Percentiles rank a stretch among this genome's conserved stretches.
phyloP scores from a whole-genome alignment of 2,797 vertebrate species.

The Erpetoichthys calabaricus region DNA sequence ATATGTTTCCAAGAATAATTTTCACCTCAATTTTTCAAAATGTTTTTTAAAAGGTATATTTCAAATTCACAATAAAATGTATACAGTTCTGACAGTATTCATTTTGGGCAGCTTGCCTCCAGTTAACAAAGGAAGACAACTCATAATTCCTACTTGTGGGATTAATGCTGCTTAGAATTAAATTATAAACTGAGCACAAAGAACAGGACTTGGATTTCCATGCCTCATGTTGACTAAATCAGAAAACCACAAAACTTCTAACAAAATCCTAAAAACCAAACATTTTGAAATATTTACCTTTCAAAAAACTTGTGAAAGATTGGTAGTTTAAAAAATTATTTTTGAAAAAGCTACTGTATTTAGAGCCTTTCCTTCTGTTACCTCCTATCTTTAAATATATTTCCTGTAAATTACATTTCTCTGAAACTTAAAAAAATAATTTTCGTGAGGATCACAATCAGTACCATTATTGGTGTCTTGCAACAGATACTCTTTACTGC shows the following conservation, averaged over 20 bases:
- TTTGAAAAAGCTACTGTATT: too few species aligned
- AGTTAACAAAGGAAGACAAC: too few species aligned
- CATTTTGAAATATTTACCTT: slow-evolving; percentile 14
- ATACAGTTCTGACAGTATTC: too few species aligned
- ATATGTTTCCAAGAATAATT: too few species aligned
- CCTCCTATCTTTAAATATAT: slow-evolving; percentile 26
- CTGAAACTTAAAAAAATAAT: slow-evolving; percentile 82
- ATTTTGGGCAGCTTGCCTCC: too few species aligned
- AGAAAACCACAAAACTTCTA: too few species aligned
- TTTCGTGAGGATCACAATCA: slow-evolving; percentile 49
- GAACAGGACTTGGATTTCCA: too few species aligned
- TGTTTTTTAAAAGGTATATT: slow-evolving; percentile 12
- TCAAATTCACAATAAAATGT: background rate
- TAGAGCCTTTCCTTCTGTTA: slow-evolving; percentile 24
- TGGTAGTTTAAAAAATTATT: background rate
- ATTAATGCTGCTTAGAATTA: too few species aligned
- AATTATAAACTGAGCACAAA: too few species aligned
- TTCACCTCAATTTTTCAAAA: slow-evolving; percentile 11
- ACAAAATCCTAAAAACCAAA: too few species aligned
- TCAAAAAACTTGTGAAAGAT: slow-evolving; percentile 25
- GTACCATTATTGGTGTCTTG: slow-evolving; percentile 34
- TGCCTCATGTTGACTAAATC: too few species aligned
- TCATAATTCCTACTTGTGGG: too few species aligned
- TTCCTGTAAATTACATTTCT: slow-evolving; percentile 42
- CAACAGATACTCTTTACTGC: slow-evolving; percentile 27